These are phyloP conservation scores for Prietella phreatophila DNA, from an alignment of 2,113 vertebrate species.

Conservation along the genomic window DNA sequence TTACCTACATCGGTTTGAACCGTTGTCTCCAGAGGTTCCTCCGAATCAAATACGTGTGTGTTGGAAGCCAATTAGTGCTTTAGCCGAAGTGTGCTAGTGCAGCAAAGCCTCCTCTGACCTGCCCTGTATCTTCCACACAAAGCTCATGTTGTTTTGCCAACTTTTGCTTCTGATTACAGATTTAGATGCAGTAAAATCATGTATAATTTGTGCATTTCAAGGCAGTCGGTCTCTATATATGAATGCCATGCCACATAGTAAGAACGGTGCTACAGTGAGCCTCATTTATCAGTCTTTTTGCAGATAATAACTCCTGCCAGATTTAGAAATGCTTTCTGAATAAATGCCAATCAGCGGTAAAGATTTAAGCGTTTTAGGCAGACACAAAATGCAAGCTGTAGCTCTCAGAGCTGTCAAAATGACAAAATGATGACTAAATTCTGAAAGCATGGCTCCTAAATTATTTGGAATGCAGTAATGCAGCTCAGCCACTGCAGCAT, in stretches of 20 bases:
- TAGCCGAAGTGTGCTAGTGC: not conserved
- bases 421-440: not conserved
- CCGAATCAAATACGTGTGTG: slow-evolving; percentile 14
- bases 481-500: not conserved
- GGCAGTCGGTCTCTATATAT: not conserved
- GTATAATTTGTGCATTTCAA: slow-evolving; percentile 6
- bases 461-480: not conserved
- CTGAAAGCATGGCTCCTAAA: not conserved
- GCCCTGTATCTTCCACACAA: slow-evolving; percentile 15
- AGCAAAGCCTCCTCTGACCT: slow-evolving; percentile 20
- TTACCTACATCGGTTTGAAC: not conserved
- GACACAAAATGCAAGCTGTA: too few relatives aligned
- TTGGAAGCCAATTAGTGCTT: slow-evolving; percentile 39
- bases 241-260: not conserved
- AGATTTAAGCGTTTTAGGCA: too few relatives aligned
- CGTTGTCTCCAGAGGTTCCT: not conserved
- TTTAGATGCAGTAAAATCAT: slow-evolving; percentile 14
- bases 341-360: not conserved
- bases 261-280: not conserved
- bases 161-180: slow-evolving; percentile 3
- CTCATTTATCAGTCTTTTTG: not conserved
- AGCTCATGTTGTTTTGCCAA: slow-evolving; percentile 38
- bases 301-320: not conserved
- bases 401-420: not conserved
- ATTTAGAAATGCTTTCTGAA: not conserved